Evolutionary conservation across 1,140 invertebrate genomes (phyloP).

Genomic region (Drosophila tani): DNA sequence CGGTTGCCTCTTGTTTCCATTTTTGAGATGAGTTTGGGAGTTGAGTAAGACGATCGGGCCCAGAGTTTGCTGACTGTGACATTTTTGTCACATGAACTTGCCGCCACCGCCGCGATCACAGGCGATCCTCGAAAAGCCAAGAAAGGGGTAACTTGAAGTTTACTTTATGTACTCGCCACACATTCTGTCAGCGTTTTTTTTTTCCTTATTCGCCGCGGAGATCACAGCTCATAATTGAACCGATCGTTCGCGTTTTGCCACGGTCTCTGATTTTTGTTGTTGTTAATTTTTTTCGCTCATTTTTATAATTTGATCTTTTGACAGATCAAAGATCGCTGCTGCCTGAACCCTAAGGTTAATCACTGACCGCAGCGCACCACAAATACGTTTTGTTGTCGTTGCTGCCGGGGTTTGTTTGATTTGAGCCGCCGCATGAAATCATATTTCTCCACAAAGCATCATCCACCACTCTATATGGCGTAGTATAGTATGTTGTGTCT

Average conservation of each 20-base stretch:
- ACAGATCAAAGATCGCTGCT: constrained; percentile 51
- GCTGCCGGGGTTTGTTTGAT: constrained; percentile 45
- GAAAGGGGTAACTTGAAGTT: constrained; percentile 33
- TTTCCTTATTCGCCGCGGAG: constrained; percentile 7
- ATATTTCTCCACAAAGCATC: constrained; percentile 50
- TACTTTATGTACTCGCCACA: constrained; percentile 50
- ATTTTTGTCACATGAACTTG: constrained; percentile 61
- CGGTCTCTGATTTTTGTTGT: constrained; percentile 15
- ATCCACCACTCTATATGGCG: constrained; percentile 34
- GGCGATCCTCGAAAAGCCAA: constrained; percentile 14
- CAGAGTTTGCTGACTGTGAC: constrained; percentile 47
- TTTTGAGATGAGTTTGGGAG: constrained; percentile 51
- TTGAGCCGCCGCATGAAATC: constrained; percentile 52
- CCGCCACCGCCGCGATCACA: constrained; percentile 26
- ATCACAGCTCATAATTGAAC: constrained; percentile 34
- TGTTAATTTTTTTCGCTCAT: constrained; percentile 4
- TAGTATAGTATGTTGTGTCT: constrained; percentile 4
- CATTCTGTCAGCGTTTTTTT: constrained; percentile 37
- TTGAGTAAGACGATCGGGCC: constrained; percentile 38
- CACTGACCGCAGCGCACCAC: constrained; percentile 45
- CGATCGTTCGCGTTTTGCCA: constrained; percentile 33
- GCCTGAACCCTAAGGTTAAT: constrained; percentile 51
- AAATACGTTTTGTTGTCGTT: constrained; percentile 16
- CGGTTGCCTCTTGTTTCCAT: constrained; percentile 29
- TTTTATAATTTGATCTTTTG: constrained; percentile 53